Conservation (phyloP, 2,113 vertebrate species). For the Tautogolabrus adspersus region DNA sequence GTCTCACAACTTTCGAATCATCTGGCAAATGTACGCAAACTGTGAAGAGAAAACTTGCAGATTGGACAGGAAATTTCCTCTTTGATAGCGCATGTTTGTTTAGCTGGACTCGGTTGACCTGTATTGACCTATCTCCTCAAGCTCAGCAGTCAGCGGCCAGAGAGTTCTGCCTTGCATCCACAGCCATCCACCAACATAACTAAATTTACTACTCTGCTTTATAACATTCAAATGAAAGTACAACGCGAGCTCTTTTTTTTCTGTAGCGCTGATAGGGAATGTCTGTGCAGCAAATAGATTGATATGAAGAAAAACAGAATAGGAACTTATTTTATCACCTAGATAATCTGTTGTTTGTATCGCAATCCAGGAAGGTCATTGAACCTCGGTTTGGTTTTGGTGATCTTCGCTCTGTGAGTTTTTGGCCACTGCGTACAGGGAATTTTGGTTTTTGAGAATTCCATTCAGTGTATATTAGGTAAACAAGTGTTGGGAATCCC, state of each 20-base stretch:
- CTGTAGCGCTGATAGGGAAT: not conserved
- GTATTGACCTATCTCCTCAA: slow-evolving; percentile 68
- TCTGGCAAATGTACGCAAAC: slow-evolving; percentile 68
- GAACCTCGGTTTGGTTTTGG: slow-evolving; percentile 1
- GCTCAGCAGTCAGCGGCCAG: slow-evolving; percentile 61
- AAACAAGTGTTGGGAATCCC: slow-evolving; percentile 32
- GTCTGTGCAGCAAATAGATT: not conserved
- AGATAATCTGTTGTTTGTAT: not conserved
- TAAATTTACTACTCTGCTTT: slow-evolving; percentile 17
- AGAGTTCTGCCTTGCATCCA: slow-evolving; percentile 56
- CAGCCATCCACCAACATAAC: slow-evolving; percentile 33
- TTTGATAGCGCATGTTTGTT: slow-evolving; percentile 81
- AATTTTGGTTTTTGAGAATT: not conserved
- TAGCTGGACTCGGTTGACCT: slow-evolving; percentile 79
- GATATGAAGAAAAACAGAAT: not conserved
- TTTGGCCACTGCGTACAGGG: not conserved
- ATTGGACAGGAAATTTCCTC: slow-evolving; percentile 79
- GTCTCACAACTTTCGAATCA: slow-evolving; percentile 47
- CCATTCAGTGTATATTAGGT: slow-evolving; percentile 9
- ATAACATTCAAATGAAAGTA: slow-evolving; percentile 1
- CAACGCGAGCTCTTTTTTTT: not conserved
- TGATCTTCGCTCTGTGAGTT: slow-evolving; percentile 1
- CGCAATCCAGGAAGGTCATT: not conserved
- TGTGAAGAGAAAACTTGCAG: slow-evolving; percentile 71
- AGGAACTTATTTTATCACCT: not conserved